Conservation (phyloP, 2,797 vertebrate species). For the Potorous gilbertii region DNA sequence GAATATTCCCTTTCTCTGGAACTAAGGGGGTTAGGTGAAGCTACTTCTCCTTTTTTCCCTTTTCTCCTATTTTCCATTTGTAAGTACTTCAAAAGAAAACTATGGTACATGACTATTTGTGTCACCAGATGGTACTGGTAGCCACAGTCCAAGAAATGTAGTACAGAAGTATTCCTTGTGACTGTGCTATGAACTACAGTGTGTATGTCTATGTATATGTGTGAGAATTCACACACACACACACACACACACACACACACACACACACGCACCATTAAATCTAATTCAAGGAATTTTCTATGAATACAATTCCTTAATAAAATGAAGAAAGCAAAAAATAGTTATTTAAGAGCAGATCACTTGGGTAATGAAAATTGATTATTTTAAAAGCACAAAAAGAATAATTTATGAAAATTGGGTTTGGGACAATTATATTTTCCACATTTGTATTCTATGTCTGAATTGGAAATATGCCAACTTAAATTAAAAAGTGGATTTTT, state of each 20-base stretch:
- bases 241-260: too few relatives aligned
- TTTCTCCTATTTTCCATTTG: slow-evolving; percentile 55
- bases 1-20: slow-evolving; percentile 21
- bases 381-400: slow-evolving; percentile 38
- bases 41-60: slow-evolving; percentile 43
- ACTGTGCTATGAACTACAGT: slow-evolving; percentile 41
- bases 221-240: neutral
- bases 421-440: slow-evolving; percentile 21
- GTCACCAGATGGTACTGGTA: slow-evolving; percentile 40
- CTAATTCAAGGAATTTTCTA: slow-evolving; percentile 14
- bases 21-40: slow-evolving; percentile 52
- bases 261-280: neutral
- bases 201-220: neutral
- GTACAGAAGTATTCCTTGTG: slow-evolving; percentile 25
- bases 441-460: neutral
- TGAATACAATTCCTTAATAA: slow-evolving; percentile 14
- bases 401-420: slow-evolving; percentile 30
- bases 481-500: slow-evolving; percentile 23
- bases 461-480: slow-evolving; percentile 18
- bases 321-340: neutral
- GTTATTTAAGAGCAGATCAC: neutral
- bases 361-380: slow-evolving; percentile 30
- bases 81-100: slow-evolving; percentile 51
- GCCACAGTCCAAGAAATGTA: slow-evolving; percentile 40
- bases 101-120: slow-evolving; percentile 36